Conservation (phyloP, 1,140 invertebrate species). For the Varroa destructor region DNA sequence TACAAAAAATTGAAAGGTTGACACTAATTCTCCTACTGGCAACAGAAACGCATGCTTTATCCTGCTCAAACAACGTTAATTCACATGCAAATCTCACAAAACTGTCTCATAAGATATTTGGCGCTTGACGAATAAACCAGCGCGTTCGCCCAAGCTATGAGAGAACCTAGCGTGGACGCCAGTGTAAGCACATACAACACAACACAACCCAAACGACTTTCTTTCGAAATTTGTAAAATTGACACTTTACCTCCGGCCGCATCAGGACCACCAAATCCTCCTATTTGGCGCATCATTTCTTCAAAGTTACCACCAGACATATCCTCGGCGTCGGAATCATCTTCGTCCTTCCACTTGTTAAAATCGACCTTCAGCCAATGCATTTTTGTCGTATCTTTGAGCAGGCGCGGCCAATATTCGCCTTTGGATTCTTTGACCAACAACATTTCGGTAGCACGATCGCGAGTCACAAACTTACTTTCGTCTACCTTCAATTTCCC, state of each 20-base stretch:
- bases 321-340: slow-evolving; percentile 56
- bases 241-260: slow-evolving; percentile 27
- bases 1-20: slow-evolving; percentile 27
- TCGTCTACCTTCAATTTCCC: slow-evolving; percentile 63
- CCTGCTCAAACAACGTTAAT: too few species aligned
- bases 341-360: slow-evolving; percentile 91
- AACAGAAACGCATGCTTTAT: background rate
- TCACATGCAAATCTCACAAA: too few species aligned
- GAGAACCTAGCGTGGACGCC: too few species aligned
- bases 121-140: too few species aligned
- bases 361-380: slow-evolving; percentile 96
- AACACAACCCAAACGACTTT: too few species aligned
- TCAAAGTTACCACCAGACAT: slow-evolving; percentile 44
- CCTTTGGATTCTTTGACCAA: slow-evolving; percentile 55
- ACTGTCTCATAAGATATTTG: too few species aligned
- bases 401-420: slow-evolving; percentile 71
- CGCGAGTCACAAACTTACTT: slow-evolving; percentile 47
- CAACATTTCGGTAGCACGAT: slow-evolving; percentile 61
- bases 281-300: slow-evolving; percentile 51
- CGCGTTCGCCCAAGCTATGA: too few species aligned
- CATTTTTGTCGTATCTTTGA: slow-evolving; percentile 68
- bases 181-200: too few species aligned
- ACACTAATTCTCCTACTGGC: background rate
- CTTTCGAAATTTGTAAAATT: too few species aligned
- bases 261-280: slow-evolving; percentile 42